A percentile compares a stretch with the other conserved stretches of the same genome.
Evolutionary conservation across 1,140 invertebrate species (phyloP).

Genomic region (Meteorus sp.): DNA sequence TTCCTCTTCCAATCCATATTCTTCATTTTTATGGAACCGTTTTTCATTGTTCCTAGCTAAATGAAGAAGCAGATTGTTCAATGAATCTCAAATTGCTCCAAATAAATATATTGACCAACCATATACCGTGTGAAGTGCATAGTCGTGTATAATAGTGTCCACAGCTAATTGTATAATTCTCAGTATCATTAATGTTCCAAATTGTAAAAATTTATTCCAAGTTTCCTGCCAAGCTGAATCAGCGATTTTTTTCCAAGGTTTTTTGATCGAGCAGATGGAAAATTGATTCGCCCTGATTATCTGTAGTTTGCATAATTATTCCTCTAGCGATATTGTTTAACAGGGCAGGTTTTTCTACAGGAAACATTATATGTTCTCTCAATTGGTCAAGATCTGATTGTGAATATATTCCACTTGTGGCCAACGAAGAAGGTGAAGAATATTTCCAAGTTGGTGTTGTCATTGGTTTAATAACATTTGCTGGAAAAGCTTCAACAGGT

Average conservation of each 20-base stretch:
- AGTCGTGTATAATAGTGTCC: constrained; percentile 7
- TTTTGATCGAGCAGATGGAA: constrained; percentile 21
- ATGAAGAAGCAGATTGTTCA: neutral
- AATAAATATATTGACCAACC: constrained; percentile 1
- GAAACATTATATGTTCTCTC: too few species aligned
- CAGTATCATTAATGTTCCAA: constrained; percentile 16
- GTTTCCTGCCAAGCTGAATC: constrained; percentile 14
- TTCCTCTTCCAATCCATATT: too few species aligned
- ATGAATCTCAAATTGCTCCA: neutral
- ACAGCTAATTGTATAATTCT: neutral
- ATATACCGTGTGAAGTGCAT: neutral
- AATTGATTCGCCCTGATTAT: neutral
- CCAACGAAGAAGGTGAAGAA: neutral
- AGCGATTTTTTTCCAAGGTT: constrained; percentile 17
- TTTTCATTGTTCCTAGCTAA: neutral
- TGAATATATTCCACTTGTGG: too few species aligned
- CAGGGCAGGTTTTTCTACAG: too few species aligned
- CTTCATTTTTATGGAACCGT: neutral
- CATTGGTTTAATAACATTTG: neutral
- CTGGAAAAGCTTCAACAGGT: neutral
- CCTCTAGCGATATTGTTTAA: neutral
- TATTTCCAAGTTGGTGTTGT: neutral
- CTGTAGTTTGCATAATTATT: neutral
- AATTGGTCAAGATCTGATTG: too few species aligned
- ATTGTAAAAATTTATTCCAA: constrained; percentile 14